Evolutionary conservation across 2,113 vertebrate genomes (phyloP).

Genomic region (Hipposideros armiger): DNA sequence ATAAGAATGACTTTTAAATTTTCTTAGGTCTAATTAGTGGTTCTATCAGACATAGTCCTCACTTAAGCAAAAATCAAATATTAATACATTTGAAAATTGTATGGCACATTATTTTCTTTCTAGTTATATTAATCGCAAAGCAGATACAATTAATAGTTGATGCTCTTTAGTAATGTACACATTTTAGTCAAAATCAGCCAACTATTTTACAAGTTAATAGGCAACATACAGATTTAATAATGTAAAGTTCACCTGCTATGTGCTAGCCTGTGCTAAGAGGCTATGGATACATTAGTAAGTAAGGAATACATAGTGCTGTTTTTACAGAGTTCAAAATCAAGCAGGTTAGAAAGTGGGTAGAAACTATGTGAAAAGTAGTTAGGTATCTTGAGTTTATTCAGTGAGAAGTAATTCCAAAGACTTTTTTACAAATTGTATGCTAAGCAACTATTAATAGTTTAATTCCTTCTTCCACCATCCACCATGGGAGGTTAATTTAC

Average conservation of each 20-base stretch:
- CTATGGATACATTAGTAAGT: background rate
- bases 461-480: background rate
- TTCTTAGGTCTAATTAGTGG: background rate
- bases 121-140: background rate
- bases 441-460: background rate
- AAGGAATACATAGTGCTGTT: background rate
- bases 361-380: background rate
- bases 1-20: background rate
- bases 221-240: background rate
- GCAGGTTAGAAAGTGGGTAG: background rate
- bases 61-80: background rate
- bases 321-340: background rate
- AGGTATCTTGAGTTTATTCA: background rate
- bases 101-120: background rate
- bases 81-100: slow-evolving; percentile 12
- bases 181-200: background rate
- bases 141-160: background rate
- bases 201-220: background rate
- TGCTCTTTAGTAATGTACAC: background rate
- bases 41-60: background rate
- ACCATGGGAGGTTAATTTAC: background rate
- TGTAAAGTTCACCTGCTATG: background rate
- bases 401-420: background rate
- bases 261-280: background rate
- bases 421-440: background rate